Percentiles rank a stretch among this genome's conserved stretches.
phyloP scores from a whole-genome alignment of 2,888 invertebrate species.

The Chrysolina oricalcia region DNA sequence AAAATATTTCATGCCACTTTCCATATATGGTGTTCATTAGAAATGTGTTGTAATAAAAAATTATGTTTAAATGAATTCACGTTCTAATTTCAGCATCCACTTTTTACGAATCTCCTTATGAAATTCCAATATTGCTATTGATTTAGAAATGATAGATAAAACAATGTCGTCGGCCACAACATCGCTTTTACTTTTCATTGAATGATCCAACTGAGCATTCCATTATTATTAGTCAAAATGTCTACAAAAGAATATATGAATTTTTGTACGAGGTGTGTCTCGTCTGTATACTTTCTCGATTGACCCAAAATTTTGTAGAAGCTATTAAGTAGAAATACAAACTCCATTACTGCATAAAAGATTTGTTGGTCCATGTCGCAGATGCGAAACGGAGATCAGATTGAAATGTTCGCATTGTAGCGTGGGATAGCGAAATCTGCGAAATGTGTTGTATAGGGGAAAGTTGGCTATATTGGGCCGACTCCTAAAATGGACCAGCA shows the following conservation, averaged over 20 bases:
- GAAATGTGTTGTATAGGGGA: not conserved
- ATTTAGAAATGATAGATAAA: constrained; percentile 12
- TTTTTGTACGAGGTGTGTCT: constrained; percentile 48
- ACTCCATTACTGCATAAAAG: constrained; percentile 15
- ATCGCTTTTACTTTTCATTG: constrained; percentile 44
- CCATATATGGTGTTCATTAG: not conserved
- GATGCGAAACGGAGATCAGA: not conserved
- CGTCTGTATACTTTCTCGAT: constrained; percentile 52
- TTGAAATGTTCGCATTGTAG: not conserved
- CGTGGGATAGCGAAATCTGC: not conserved
- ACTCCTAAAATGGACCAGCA: too few relatives aligned
- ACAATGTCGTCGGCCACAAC: not conserved
- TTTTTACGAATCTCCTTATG: constrained; percentile 15
- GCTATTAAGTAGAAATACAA: constrained; percentile 42
- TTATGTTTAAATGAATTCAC: not conserved
- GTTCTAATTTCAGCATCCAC: constrained; percentile 8
- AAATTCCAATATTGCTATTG: constrained; percentile 22
- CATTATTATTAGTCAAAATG: constrained; percentile 34
- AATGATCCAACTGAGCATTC: constrained; percentile 35
- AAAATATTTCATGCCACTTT: too few relatives aligned
- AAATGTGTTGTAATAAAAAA: not conserved
- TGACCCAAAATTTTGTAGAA: constrained; percentile 56
- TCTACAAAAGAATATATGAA: constrained; percentile 43
- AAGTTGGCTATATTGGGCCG: too few relatives aligned
- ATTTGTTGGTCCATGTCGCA: not conserved